Conservation (phyloP, 2,888 invertebrate genomes). For the Drosophila lacicola region DNA sequence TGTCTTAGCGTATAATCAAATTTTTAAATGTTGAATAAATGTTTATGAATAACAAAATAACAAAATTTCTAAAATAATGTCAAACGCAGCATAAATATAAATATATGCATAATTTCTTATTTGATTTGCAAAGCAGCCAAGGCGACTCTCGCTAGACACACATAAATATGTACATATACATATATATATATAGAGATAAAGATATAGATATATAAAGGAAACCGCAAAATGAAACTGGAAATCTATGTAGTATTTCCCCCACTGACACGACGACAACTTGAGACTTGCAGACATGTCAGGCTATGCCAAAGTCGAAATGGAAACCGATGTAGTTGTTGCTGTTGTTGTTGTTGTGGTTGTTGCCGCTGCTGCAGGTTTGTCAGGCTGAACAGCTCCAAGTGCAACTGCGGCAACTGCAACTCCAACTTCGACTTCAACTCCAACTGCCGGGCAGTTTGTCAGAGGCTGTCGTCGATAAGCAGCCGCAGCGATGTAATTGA, state of each 20-base stretch:
- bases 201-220: constrained; percentile 13
- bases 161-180: neutral
- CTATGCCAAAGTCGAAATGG: constrained; percentile 53
- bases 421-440: neutral
- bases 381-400: constrained; percentile 59
- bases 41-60: no score
- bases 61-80: neutral
- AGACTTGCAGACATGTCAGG: constrained; percentile 71
- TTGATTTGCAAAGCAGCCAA: constrained; percentile 1
- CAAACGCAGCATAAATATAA: neutral
- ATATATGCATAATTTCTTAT: neutral
- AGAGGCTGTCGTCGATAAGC: constrained; percentile 72
- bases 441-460: constrained; percentile 63
- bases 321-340: constrained; percentile 41
- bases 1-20: no score
- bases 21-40: no score
- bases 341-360: constrained; percentile 17
- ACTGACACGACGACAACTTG: constrained; percentile 69
- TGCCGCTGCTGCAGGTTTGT: constrained; percentile 60
- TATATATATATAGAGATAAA: neutral
- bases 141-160: constrained; percentile 36
- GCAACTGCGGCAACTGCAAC: constrained; percentile 42
- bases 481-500: constrained; percentile 75
- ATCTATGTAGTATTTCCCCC: constrained; percentile 42
- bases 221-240: constrained; percentile 49